Evolutionary conservation across 2,113 vertebrate species (phyloP).

Genomic region (Eleginops maclovinus): DNA sequence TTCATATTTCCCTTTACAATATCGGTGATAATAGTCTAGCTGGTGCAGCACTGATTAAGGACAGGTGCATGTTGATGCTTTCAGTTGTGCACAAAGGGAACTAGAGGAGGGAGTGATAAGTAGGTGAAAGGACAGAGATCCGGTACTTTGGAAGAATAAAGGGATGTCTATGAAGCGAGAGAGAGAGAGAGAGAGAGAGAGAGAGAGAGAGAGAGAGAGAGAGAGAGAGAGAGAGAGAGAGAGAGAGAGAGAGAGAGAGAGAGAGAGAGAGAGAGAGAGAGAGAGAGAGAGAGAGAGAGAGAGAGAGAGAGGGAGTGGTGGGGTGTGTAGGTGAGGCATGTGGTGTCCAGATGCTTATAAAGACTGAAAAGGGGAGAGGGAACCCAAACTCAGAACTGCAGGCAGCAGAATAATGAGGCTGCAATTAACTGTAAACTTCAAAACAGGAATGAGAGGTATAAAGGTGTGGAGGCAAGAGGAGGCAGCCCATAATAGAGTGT

Average conservation of each 20-base stretch:
- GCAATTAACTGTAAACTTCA: slow-evolving; percentile 67
- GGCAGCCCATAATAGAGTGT: background rate
- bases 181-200: slow-evolving; percentile 14
- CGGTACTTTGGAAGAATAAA: background rate
- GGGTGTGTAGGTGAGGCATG: slow-evolving; percentile 70
- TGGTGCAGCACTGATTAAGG: background rate
- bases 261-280: slow-evolving; percentile 14
- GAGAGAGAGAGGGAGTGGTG: slow-evolving; percentile 14
- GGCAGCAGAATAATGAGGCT: slow-evolving; percentile 77
- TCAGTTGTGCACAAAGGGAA: background rate
- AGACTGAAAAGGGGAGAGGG: slow-evolving; percentile 39
- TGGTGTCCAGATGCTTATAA: slow-evolving; percentile 82
- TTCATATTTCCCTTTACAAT: background rate
- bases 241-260: slow-evolving; percentile 17
- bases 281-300: background rate
- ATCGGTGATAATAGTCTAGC: background rate
- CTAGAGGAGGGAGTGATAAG: background rate
- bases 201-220: slow-evolving; percentile 15
- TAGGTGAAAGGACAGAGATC: background rate
- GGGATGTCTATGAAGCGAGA: background rate
- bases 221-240: slow-evolving; percentile 15
- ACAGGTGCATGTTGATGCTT: background rate
- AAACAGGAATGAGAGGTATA: slow-evolving; percentile 33
- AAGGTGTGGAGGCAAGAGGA: background rate
- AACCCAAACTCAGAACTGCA: slow-evolving; percentile 54